phyloP scores from a whole-genome alignment of 1,140 invertebrate genomes.

The Hycleus cichorii region DNA sequence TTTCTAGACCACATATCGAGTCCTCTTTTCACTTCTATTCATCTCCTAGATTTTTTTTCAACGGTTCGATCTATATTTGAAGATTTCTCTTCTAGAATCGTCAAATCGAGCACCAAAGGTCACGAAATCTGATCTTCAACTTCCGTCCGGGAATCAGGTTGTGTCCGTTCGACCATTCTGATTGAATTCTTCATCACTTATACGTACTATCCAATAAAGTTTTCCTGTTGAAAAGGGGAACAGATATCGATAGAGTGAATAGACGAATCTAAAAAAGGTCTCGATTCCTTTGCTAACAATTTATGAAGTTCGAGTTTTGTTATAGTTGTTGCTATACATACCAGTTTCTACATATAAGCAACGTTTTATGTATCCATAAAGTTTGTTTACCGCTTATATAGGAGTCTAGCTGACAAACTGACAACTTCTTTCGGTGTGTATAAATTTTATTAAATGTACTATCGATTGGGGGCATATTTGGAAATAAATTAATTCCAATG shows the following conservation, averaged over 20 bases:
- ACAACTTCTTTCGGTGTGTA: constrained; percentile 17
- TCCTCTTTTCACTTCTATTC: constrained; percentile 17
- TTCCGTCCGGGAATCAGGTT: constrained; percentile 19
- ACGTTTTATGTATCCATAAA: constrained; percentile 20
- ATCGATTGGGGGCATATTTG: background rate
- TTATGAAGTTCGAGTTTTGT: constrained; percentile 6
- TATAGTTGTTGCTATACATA: constrained; percentile 10
- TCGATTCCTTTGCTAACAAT: no score
- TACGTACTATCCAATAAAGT: constrained; percentile 12
- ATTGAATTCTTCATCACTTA: constrained; percentile 22
- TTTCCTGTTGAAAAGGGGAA: background rate
- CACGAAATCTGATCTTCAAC: constrained; percentile 26
- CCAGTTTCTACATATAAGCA: constrained; percentile 2
- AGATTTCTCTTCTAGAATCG: constrained; percentile 8
- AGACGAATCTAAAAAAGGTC: no score
- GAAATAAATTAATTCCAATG: no score
- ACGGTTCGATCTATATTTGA: constrained; percentile 5
- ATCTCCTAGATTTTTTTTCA: constrained; percentile 23
- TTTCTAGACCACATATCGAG: constrained; percentile 22
- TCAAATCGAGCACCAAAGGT: constrained; percentile 26
- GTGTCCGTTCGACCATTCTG: constrained; percentile 16
- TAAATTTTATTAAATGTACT: constrained; percentile 18
- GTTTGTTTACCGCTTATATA: constrained; percentile 16
- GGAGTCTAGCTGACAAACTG: constrained; percentile 10
- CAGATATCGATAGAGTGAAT: no score